Evolutionary conservation across 2,113 vertebrate genomes (phyloP), one percentile per base, ranked within the genome.

Genomic region (Gobius niger): DNA sequence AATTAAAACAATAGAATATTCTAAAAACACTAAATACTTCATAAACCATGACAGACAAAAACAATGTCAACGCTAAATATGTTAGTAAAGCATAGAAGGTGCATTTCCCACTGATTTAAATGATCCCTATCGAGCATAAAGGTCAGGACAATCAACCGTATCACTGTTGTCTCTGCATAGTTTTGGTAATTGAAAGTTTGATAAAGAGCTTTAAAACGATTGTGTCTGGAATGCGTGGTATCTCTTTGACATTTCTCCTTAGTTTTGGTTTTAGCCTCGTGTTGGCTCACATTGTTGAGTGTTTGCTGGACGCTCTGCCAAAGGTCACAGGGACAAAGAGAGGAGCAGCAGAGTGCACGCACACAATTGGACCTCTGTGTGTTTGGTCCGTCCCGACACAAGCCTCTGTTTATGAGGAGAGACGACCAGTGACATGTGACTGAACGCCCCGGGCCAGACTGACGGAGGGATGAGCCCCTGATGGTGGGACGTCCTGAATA

Each of bases 251-350:
- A 34, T 34, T 72, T 41, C 16, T 56, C 16, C 14, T 63, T 12
- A 78, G 67, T 83, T 84, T 77, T 74, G 63, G 49, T 72, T 73
- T 52, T 74, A 16, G 69, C 75, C 69, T 73, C 10, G 57, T 66
- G 44, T 72, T 53, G 47, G 12, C 71, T 72, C 63, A 84, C 76
- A 72, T 80, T 87, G 84, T 91, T 89, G 76, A 86, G 88, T 87
- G 85, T 87, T 61, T 18, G 54, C 63, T 13, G 71, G 77, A 62
- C 79, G 76, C 47, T 63, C 44, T 15, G 46, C 65, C 75, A 80
- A 77, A 86, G 86, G 88, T 88, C 84, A 85, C 75, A 51, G 87
- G 85, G 85, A 88, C 85, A 82, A 75, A 82, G 76, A 60, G 63
- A 6, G 50, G n/a, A 75, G 68, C 75, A 76, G 68, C 75, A 70